These are phyloP conservation scores for Lucinisca nassula DNA, from an alignment of 2,888 invertebrate genomes.

Conservation along the genomic window DNA sequence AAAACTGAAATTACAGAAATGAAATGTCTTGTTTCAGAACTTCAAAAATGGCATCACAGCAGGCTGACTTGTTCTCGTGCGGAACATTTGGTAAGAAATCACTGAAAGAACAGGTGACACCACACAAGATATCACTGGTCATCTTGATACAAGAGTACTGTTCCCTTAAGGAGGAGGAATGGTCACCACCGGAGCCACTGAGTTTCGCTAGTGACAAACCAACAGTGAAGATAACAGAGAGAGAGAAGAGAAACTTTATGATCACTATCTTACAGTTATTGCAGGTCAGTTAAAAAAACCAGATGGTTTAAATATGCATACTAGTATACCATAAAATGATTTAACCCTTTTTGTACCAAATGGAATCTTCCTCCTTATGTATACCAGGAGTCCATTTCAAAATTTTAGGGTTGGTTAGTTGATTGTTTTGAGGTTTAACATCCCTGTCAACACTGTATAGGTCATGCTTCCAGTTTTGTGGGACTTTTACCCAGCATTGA, in stretches of 20 bases:
- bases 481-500: too few species aligned
- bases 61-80: conserved; percentile 72
- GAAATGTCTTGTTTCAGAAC: too few species aligned
- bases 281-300: conserved; percentile 89
- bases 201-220: conserved; percentile 26
- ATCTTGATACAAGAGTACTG: conserved; percentile 83
- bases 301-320: too few species aligned
- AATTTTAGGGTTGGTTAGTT: too few species aligned
- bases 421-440: too few species aligned
- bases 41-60: conserved; percentile 37
- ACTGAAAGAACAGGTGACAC: conserved; percentile 81
- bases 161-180: conserved; percentile 53
- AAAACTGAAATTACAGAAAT: too few species aligned
- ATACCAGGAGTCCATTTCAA: too few species aligned
- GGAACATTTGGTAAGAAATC: conserved; percentile 71
- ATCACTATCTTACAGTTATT: conserved; percentile 94
- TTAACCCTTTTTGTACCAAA: too few species aligned
- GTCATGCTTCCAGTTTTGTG: too few species aligned
- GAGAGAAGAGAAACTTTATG: conserved; percentile 93
- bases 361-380: too few species aligned
- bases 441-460: too few species aligned
- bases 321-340: too few species aligned
- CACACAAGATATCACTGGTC: conserved; percentile 83
- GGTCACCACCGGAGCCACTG: neutral
- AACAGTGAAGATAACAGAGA: conserved; percentile 75